Percentiles rank a stretch among this genome's conserved stretches.
Evolutionary conservation across 2,113 vertebrate genomes (phyloP).

Genomic region (Bubalus kerabau): DNA sequence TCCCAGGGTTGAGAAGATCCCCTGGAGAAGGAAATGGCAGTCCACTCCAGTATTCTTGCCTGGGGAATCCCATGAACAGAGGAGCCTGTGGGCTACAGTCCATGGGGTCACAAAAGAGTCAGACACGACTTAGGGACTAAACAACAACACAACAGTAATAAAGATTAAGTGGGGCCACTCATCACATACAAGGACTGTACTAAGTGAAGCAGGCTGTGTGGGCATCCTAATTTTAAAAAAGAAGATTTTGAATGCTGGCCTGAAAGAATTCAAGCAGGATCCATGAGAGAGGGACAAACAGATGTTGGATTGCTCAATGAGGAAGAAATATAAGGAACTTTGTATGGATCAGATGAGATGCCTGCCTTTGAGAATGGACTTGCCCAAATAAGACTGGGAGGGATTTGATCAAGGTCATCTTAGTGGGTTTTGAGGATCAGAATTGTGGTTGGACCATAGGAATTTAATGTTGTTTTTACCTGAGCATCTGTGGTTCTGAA

Average conservation of each 20-base stretch:
- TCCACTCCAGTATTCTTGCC: background rate
- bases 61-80: background rate
- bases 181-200: no score
- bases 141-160: background rate
- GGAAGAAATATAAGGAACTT: background rate
- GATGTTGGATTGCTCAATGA: background rate
- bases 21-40: background rate
- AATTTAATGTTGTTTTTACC: background rate
- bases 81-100: background rate
- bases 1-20: background rate
- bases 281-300: background rate
- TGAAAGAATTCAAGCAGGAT: background rate
- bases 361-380: background rate
- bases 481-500: background rate
- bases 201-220: background rate
- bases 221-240: background rate
- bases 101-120: background rate
- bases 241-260: background rate
- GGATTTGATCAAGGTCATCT: background rate
- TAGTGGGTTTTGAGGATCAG: background rate
- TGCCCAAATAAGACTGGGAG: background rate
- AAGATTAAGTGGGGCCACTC: background rate
- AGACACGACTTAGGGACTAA: background rate
- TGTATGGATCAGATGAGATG: background rate
- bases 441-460: background rate